Percentiles rank a stretch among this genome's conserved stretches.
phyloP scores from a whole-genome alignment of 2,797 vertebrate species.

The Hyperoplus immaculatus region DNA sequence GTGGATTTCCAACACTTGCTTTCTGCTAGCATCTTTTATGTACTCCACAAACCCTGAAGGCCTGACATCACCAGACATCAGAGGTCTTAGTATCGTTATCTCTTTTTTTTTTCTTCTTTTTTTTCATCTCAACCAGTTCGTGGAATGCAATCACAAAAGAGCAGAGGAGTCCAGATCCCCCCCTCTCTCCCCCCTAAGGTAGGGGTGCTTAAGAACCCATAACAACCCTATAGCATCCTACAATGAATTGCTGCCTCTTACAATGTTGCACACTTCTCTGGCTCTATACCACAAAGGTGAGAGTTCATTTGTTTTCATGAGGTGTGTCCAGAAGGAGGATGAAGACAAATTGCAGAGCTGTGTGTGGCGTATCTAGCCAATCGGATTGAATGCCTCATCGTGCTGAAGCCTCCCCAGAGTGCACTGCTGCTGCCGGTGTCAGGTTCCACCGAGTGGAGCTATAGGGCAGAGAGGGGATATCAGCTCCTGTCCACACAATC shows the following conservation, averaged over 20 bases:
- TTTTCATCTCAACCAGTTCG: slow-evolving; percentile 37
- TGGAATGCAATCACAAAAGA: slow-evolving; percentile 59
- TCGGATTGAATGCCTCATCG: slow-evolving; percentile 78
- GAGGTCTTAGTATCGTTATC: slow-evolving; percentile 64
- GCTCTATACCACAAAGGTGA: slow-evolving; percentile 78
- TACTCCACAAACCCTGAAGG: slow-evolving; percentile 58
- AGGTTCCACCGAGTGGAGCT: slow-evolving; percentile 70
- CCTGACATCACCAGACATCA: slow-evolving; percentile 59
- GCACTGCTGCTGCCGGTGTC: slow-evolving; percentile 74
- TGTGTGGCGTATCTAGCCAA: slow-evolving; percentile 58
- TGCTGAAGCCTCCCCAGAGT: slow-evolving; percentile 74
- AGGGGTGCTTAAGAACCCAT: slow-evolving; percentile 62
- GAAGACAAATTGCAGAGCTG: slow-evolving; percentile 80
- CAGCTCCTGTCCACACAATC: slow-evolving; percentile 82
- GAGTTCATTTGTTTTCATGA: slow-evolving; percentile 84
- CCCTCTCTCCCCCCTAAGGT: slow-evolving; percentile 33
- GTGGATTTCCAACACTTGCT: slow-evolving; percentile 73
- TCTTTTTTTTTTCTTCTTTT: slow-evolving; percentile 38
- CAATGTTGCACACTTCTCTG: slow-evolving; percentile 62
- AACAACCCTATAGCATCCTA: slow-evolving; percentile 53
- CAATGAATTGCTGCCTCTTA: slow-evolving; percentile 71
- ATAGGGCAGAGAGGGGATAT: slow-evolving; percentile 66
- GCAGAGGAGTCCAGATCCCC: slow-evolving; percentile 25
- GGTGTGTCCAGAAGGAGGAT: slow-evolving; percentile 78
- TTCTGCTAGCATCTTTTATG: slow-evolving; percentile 66